phyloP scores from a whole-genome alignment of 2,113 vertebrate species.

The Callochromis pleurospilus region DNA sequence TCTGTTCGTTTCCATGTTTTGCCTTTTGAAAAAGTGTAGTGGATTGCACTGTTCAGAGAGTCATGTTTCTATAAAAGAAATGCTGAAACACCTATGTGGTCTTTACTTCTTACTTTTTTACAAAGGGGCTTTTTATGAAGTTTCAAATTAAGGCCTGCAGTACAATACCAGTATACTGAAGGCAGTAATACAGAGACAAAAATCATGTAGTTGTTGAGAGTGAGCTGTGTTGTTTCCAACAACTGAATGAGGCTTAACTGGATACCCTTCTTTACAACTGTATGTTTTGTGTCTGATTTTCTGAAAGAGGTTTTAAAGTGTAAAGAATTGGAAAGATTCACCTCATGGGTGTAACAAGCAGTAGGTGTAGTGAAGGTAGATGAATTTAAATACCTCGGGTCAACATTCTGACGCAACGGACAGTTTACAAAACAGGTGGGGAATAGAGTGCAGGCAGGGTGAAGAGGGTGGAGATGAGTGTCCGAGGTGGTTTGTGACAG shows the following conservation, averaged over 20 bases:
- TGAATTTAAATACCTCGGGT: not conserved
- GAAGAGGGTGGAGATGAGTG: not conserved
- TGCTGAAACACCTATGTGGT: not conserved
- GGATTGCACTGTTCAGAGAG: constrained; percentile 42
- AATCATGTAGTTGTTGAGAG: not conserved
- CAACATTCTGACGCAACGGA: not conserved
- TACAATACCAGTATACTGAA: not conserved
- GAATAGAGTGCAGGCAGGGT: not conserved
- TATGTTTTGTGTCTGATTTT: not conserved
- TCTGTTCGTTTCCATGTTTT: constrained; percentile 4
- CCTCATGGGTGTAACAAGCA: not conserved
- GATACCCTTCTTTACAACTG: not conserved
- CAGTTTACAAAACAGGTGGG: not conserved
- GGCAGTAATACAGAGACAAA: not conserved
- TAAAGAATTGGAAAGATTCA: not conserved
- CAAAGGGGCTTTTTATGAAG: not conserved
- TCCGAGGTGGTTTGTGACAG: not conserved
- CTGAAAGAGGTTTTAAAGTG: not conserved
- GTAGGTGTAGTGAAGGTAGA: not conserved
- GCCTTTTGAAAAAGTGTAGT: constrained; percentile 18
- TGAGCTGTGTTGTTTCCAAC: not conserved
- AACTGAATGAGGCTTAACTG: not conserved
- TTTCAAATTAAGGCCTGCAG: not conserved
- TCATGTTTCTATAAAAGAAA: constrained; percentile 60
- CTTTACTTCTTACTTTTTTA: not conserved